Conservation (phyloP, 1,140 invertebrate species). For the Drosophila mojavensis region DNA sequence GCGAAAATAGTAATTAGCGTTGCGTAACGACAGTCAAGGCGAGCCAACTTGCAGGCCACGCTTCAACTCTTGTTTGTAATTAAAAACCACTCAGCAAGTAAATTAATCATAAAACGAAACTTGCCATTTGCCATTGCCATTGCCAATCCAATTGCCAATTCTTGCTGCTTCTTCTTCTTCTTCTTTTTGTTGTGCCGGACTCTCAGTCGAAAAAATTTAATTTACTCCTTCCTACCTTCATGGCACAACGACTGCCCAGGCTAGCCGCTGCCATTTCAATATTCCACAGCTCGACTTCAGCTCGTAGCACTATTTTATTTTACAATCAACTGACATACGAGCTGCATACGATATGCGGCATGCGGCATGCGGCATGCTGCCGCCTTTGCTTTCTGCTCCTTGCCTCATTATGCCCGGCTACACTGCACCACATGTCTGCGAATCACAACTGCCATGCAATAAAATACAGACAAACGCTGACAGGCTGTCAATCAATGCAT, state of each 20-base stretch:
- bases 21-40: slow-evolving; percentile 70
- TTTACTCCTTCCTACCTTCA: slow-evolving; percentile 41
- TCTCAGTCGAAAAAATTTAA: slow-evolving; percentile 63
- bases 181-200: slow-evolving; percentile 4
- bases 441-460: slow-evolving; percentile 77
- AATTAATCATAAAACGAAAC: slow-evolving; percentile 77
- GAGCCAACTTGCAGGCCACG: slow-evolving; percentile 41
- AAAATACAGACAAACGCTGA: slow-evolving; percentile 50
- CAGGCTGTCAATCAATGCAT: slow-evolving; percentile 39
- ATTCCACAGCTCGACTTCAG: slow-evolving; percentile 34
- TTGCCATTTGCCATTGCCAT: slow-evolving; percentile 20
- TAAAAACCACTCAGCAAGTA: slow-evolving; percentile 81
- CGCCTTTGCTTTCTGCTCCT: no score
- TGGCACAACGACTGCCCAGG: not conserved
- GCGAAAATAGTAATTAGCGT: slow-evolving; percentile 81
- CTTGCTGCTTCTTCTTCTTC: not conserved
- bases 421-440: slow-evolving; percentile 47
- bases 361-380: not conserved
- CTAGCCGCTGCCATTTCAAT: slow-evolving; percentile 40
- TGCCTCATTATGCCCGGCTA: slow-evolving; percentile 50
- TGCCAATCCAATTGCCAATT: slow-evolving; percentile 5
- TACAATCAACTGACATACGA: slow-evolving; percentile 63
- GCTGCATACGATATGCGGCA: not conserved
- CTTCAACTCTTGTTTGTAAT: slow-evolving; percentile 79
- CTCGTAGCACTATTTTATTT: slow-evolving; percentile 32